Conservation (phyloP, 2,113 vertebrate species). For the Poeciliopsis retropinna region DNA sequence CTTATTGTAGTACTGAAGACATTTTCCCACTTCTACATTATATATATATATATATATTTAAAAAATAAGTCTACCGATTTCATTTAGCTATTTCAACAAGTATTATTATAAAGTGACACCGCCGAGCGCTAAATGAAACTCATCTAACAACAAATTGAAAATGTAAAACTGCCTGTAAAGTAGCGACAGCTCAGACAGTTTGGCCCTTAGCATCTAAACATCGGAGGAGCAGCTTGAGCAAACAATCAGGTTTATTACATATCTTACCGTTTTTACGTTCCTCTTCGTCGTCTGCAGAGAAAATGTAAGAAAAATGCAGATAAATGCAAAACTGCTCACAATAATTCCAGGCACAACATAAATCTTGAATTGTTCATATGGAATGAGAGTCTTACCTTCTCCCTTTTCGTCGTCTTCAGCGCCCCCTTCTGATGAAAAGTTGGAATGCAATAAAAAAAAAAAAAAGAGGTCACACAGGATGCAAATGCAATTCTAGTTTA, state of each 20-base stretch:
- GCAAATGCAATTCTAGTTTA: not conserved
- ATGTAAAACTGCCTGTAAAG: too few species aligned
- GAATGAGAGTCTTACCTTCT: slow-evolving; percentile 25
- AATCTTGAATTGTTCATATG: not conserved
- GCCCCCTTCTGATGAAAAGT: slow-evolving; percentile 28
- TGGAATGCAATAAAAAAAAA: not conserved
- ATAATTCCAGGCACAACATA: not conserved
- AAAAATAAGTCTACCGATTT: not conserved
- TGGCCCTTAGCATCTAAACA: not conserved
- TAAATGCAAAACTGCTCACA: not conserved
- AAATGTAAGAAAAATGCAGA: not conserved
- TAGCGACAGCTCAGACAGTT: not conserved
- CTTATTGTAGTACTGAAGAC: too few species aligned
- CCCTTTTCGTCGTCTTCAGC: slow-evolving; percentile 36
- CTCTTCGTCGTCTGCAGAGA: slow-evolving; percentile 47
- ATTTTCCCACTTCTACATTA: too few species aligned
- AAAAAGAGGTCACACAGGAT: not conserved
- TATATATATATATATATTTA: too few species aligned
- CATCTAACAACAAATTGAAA: not conserved
- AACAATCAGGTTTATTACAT: not conserved
- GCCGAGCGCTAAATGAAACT: not conserved
- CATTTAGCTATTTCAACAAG: not conserved
- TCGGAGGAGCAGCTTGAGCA: not conserved
- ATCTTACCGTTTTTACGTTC: slow-evolving; percentile 45
- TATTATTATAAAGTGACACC: not conserved